These are phyloP conservation scores for Mactromeris polynyma DNA, from an alignment of 2,888 invertebrate species.

Conservation along the genomic window DNA sequence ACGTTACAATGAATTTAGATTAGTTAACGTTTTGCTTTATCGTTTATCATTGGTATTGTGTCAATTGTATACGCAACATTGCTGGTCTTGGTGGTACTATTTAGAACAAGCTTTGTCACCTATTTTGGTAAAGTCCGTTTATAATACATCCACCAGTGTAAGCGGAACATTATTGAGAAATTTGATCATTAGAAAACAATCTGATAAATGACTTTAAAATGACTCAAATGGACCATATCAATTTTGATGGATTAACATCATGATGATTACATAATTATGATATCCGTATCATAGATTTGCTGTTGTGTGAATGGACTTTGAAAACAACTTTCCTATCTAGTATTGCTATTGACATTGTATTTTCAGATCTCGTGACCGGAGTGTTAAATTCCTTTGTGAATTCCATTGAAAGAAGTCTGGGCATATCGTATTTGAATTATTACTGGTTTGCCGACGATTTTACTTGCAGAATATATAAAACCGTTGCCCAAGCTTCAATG, in stretches of 20 bases:
- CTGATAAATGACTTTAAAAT: not conserved
- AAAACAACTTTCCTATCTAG: too few relatives aligned
- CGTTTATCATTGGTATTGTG: too few relatives aligned
- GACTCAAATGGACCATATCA: not conserved
- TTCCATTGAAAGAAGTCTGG: slow-evolving; percentile 22
- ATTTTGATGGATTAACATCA: not conserved
- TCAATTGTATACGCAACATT: too few relatives aligned
- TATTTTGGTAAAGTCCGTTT: too few relatives aligned
- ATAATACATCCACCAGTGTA: too few relatives aligned
- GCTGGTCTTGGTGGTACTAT: too few relatives aligned
- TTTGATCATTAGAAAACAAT: not conserved
- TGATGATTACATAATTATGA: not conserved
- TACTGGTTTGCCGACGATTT: slow-evolving; percentile 20
- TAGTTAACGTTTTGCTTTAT: too few relatives aligned
- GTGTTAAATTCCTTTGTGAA: slow-evolving; percentile 14
- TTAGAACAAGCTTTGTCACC: too few relatives aligned
- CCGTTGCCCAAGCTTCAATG: not conserved
- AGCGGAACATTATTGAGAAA: not conserved
- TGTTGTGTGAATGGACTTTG: too few relatives aligned
- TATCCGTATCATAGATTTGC: not conserved
- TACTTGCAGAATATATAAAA: slow-evolving; percentile 16
- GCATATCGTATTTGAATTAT: not conserved
- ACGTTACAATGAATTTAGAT: not conserved
- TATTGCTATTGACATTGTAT: not conserved
- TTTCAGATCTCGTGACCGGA: slow-evolving; percentile 26